Evolutionary conservation across 2,888 invertebrate species (phyloP), one percentile per base, ranked within the genome.

Genomic region (Lasioglossum calceatum): DNA sequence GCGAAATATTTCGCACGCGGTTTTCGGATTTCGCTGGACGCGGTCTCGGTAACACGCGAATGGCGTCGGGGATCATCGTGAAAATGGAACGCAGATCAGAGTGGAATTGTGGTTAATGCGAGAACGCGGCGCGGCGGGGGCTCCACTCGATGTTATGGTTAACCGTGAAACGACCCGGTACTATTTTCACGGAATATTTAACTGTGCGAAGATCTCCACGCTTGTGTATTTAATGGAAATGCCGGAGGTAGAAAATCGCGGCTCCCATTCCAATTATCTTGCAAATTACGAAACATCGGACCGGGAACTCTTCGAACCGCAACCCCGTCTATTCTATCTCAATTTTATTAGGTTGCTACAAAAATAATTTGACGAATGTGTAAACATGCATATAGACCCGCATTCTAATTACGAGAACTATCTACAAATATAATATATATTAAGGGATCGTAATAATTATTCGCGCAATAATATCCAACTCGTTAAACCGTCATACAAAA

Each of bases 101-200:
- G 44, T 3, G 47, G 67, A 32, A 19, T 70, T 39, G 76, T 8
- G 64, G 39, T 67, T 67, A 54, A 70, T 47, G 67, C 64, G 36
- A 27, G 50, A 50, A 50, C 47, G n/a, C 23, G 32, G 32, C 47
- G n/a, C 23, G 32, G 32, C 32, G 36, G 16, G 2, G 50, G 39
- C 50, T 42, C n/a, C 36, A 3, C n/a, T 36, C 39, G 54, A 39
- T 50, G 70, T 70, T 70, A 39, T 70, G 70, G 39, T 70, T 70
- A 70, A 39, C 70, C 70, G 39, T 70, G 39, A 70, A 70, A 70
- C 70, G 70, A 39, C 39, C 36, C 39, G 36, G 4, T 23, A 23
- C 61, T 36, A 23, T 70, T 70, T 70, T 70, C 39, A 42, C 39
- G 23, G 70, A 70, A 70, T 70, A 70, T 70, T 70, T 70, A 39